These are phyloP conservation scores for Elmis aenea DNA, from an alignment of 2,888 invertebrate genomes.

Conservation along the genomic window DNA sequence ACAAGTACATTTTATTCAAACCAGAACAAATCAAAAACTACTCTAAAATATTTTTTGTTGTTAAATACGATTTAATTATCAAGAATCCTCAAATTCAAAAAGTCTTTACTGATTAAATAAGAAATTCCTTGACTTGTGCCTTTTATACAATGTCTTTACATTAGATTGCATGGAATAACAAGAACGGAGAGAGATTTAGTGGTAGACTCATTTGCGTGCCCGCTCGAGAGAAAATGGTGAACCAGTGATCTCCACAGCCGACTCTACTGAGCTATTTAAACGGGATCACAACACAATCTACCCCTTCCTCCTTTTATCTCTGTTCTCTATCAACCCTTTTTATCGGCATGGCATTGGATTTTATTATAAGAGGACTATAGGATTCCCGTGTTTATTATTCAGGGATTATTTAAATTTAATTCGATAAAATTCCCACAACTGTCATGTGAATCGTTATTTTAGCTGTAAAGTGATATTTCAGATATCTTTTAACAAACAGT, in stretches of 20 bases:
- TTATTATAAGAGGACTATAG: slow-evolving; percentile 29
- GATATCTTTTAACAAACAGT: too few species aligned
- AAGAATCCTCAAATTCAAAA: too few species aligned
- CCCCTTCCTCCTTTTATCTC: slow-evolving; percentile 23
- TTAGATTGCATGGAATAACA: slow-evolving; percentile 28
- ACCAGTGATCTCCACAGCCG: slow-evolving; percentile 21
- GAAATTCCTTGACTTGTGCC: too few species aligned
- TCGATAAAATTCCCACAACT: slow-evolving; percentile 12
- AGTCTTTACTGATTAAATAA: too few species aligned
- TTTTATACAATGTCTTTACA: slow-evolving; percentile 19
- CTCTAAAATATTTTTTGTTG: too few species aligned
- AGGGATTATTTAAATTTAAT: slow-evolving; percentile 17
- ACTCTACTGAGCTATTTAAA: slow-evolving; percentile 27
- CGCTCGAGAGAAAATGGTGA: slow-evolving; percentile 21
- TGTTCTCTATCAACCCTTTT: slow-evolving; percentile 32
- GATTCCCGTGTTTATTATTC: slow-evolving; percentile 26
- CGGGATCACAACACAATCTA: slow-evolving; percentile 26
- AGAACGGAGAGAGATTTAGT: slow-evolving; percentile 29
- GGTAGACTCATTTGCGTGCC: slow-evolving; percentile 30
- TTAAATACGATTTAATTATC: too few species aligned
- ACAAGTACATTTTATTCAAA: too few species aligned
- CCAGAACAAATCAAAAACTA: too few species aligned
- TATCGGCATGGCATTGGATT: slow-evolving; percentile 32
- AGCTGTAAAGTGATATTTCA: too few species aligned
- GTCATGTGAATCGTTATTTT: too few species aligned